Evolutionary conservation across 2,797 vertebrate species (phyloP), one percentile per base, ranked within the genome.

Genomic region (Netta rufina): DNA sequence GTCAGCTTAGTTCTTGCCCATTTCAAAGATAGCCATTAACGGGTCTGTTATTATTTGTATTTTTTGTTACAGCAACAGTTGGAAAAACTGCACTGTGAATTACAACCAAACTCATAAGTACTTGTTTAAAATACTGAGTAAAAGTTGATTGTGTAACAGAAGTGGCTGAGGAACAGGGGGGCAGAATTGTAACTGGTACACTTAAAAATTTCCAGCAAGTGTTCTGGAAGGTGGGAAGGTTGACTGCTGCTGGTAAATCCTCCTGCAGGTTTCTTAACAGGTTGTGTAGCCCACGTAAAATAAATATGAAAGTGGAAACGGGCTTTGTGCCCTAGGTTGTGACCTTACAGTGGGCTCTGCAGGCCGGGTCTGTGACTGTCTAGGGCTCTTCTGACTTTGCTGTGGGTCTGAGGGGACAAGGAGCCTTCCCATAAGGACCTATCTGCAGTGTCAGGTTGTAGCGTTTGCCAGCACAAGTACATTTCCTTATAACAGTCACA

Each of bases 371-470:
- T 82, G 81, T 14, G 6, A 5, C 53, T 32, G 24, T 18, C 56
- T 58, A 27, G 22, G 70, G 41, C 62, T 65, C 61, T 69, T 15
- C 58, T 33, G 58, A 6, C 47, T 51, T 39, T 0, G 1, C 17
- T 49, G 27, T 28, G 53, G n/a, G 19, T 43, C 53, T 57, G 25
- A 73, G 64, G 28, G 3, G 9, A 30, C 8, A 8, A 28, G 43
- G 27, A 66, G 22, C 61, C 18, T 15, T 4, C 6, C 20, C 5
- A 0, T 4, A 2, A n/a, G 47, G 58, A 87, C 51, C 0, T 0
- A 16, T 32, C 53, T 54, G 28, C 57, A 39, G 27, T 8, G 30
- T 54, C 41, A 28, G 1, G 1, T 36, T 54, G 11, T 1, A 33
- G n/a, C 0, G 0, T 71, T 38, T 19, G 7, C 39, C 60, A 30